Base-by-base conservation (phyloP, 2,797 vertebrate genomes). In the Melanotaenia trifasciata region DNA sequence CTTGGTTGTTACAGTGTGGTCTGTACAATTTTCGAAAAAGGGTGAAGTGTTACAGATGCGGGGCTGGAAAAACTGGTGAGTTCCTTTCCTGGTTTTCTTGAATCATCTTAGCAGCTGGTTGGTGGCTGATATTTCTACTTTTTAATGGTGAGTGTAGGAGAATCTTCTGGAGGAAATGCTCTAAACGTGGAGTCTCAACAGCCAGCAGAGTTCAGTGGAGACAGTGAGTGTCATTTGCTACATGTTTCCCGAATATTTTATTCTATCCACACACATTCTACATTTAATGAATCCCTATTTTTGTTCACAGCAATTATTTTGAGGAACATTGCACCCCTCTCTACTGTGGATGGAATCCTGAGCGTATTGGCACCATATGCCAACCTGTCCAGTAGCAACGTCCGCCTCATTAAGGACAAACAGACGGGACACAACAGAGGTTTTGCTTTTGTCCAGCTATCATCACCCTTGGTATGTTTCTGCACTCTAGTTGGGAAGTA, bases 1-100 rank as follows among this genome's bases (percentile, higher is more conserved):
- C 67, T 53, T 24, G 64, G 10, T 54, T 68, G 76, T 96, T 92
- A 33, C 92, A 99, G 98, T 99, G 98, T 95, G 97, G 97, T 94
- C 97, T 99, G 93, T 99, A 99, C 95, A 99, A 99, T 96, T 99
- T 99, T 96, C 97, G 98, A 88, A 97, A 98, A 94, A 96, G 98
- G 94, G 96, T 99, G 92, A 99, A 99, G 96, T 99, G 98, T 94
- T 99, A 99, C 94, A 97, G 98, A 91, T 99, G 98, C 91, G 97
- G 97, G 92, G 97, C 98, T 1, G 95, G 97, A 93, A 99, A 99
- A 94, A 95, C 96, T 5, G 98, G 98, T 99, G 96, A 72, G 98
- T 95, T 56, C 5, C 13, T 26, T 54, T 54, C 26, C 24, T 54
- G 51, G 14, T 8, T 43, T 14, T 47, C 18, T n/a, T 47, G 20